Evolutionary conservation across 2,888 invertebrate species (phyloP).

Genomic region (Hydrotaea cyrtoneurina): DNA sequence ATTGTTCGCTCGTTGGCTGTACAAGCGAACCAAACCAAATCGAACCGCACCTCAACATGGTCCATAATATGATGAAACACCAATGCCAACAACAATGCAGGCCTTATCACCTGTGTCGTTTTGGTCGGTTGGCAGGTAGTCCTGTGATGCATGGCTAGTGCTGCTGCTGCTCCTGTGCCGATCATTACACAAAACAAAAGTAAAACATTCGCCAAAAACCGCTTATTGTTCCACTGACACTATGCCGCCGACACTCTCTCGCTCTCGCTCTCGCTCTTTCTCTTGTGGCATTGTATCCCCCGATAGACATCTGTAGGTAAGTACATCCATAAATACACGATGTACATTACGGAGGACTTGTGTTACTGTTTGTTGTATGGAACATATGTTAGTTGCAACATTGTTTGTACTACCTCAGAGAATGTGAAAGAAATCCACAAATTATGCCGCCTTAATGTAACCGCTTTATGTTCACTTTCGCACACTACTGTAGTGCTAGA

Average conservation of each 20-base stretch:
- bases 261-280: background rate
- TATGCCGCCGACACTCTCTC: background rate
- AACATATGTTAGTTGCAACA: conserved; percentile 55
- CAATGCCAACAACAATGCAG: conserved; percentile 9
- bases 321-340: too few relatives aligned
- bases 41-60: background rate
- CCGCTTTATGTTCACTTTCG: conserved; percentile 43
- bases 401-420: background rate
- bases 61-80: conserved; percentile 11
- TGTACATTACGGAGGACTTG: conserved; percentile 1
- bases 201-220: conserved; percentile 57
- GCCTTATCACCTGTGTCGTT: too few relatives aligned
- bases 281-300: conserved; percentile 2
- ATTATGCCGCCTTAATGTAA: conserved; percentile 46
- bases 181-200: conserved; percentile 65
- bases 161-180: conserved; percentile 46
- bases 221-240: conserved; percentile 59
- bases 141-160: background rate
- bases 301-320: too few relatives aligned
- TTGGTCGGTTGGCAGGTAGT: too few relatives aligned
- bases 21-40: background rate
- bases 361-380: background rate
- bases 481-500: conserved; percentile 8
- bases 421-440: conserved; percentile 6
- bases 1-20: conserved; percentile 31